These are phyloP conservation scores for Nipponia nippon DNA, from an alignment of 2,113 vertebrate genomes.

Conservation along the genomic window DNA sequence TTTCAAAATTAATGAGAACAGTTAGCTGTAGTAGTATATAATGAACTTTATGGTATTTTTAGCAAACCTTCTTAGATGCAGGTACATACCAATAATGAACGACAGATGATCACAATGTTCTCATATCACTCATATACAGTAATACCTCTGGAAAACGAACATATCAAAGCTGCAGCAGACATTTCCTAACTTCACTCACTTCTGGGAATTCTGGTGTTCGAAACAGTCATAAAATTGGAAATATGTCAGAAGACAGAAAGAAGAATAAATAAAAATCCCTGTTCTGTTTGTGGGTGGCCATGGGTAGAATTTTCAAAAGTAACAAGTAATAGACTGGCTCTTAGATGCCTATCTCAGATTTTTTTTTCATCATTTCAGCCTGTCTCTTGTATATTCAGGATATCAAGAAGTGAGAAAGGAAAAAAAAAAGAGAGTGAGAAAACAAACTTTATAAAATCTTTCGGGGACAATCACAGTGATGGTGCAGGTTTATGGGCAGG, in stretches of 20 bases:
- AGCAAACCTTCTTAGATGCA: neutral
- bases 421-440: neutral
- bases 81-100: neutral
- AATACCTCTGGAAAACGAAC: neutral
- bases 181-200: neutral
- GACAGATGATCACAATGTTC: neutral
- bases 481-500: neutral
- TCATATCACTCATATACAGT: neutral
- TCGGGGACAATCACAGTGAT: neutral
- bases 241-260: neutral
- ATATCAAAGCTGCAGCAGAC: neutral
- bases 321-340: neutral
- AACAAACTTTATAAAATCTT: neutral
- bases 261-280: neutral
- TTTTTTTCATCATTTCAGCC: neutral
- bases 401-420: neutral
- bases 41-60: neutral
- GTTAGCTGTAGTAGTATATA: neutral
- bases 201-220: neutral
- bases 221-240: neutral
- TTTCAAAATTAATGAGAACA: neutral
- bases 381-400: neutral
- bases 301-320: neutral
- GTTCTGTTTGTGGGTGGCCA: neutral
- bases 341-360: neutral